Percentiles rank a stretch among this genome's conserved stretches.
phyloP scores from a whole-genome alignment of 2,888 invertebrate species.

The Frankliniella fusca region DNA sequence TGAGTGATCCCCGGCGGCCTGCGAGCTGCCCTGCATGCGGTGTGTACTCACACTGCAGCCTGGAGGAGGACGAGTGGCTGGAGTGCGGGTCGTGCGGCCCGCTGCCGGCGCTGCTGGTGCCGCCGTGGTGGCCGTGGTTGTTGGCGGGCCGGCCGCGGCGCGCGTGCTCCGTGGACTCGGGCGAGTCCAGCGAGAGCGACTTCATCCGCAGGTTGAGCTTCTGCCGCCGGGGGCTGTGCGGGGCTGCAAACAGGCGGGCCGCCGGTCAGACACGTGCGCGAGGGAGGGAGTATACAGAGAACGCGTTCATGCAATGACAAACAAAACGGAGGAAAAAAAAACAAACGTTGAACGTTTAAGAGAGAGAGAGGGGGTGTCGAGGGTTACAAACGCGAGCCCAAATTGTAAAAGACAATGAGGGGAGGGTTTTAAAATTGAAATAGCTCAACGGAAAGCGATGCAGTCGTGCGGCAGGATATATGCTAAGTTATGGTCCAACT shows the following conservation, averaged over 20 bases:
- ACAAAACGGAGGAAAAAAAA: neutral
- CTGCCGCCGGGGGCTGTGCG: slow-evolving; percentile 92
- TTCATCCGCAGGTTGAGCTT: slow-evolving; percentile 97
- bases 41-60: slow-evolving; percentile 59
- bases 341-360: too few species aligned
- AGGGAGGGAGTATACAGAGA: neutral
- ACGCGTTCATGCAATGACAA: neutral
- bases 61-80: slow-evolving; percentile 56
- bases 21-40: too few species aligned
- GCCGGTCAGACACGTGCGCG: neutral
- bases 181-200: slow-evolving; percentile 93
- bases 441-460: too few species aligned
- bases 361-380: too few species aligned
- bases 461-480: too few species aligned
- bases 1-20: too few species aligned
- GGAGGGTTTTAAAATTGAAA: too few species aligned
- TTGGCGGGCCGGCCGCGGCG: slow-evolving; percentile 12
- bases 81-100: slow-evolving; percentile 49
- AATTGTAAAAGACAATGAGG: too few species aligned
- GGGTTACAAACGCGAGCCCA: too few species aligned
- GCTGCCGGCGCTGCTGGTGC: slow-evolving; percentile 59
- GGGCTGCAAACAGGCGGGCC: slow-evolving; percentile 59
- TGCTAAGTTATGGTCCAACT: too few species aligned
- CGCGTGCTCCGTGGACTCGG: slow-evolving; percentile 82
- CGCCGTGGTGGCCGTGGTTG: slow-evolving; percentile 15